These are phyloP conservation scores for Sula dactylatra DNA, from an alignment of 2,113 vertebrate species.

Conservation along the genomic window DNA sequence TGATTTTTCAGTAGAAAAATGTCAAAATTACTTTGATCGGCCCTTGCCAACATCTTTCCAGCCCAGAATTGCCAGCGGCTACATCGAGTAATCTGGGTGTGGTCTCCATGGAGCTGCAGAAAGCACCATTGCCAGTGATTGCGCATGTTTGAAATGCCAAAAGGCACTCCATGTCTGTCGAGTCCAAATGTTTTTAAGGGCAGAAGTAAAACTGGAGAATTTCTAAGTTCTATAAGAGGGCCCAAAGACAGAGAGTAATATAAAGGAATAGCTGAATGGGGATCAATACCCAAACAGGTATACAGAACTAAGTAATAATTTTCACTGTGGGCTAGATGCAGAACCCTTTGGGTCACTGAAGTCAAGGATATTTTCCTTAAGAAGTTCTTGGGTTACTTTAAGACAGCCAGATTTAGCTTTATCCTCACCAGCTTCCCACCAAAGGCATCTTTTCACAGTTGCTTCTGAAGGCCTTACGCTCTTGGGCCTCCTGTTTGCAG, in stretches of 20 bases:
- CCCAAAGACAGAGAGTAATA: not conserved
- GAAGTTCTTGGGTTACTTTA: no score
- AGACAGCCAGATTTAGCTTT: no score
- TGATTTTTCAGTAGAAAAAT: not conserved
- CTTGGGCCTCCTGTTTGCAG: no score
- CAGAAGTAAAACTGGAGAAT: not conserved
- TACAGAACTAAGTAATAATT: not conserved
- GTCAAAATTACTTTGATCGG: not conserved
- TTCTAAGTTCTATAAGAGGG: not conserved
- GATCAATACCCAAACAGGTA: not conserved
- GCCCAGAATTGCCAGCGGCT: not conserved
- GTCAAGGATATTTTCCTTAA: no score
- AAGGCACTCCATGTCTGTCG: not conserved
- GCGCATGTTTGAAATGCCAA: accelerated
- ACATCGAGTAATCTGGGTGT: accelerated
- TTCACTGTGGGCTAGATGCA: not conserved
- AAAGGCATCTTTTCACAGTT: no score
- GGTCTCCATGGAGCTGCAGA: not conserved
- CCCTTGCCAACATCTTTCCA: not conserved
- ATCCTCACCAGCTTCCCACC: no score
- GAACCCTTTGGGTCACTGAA: no score
- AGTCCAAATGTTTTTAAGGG: not conserved
- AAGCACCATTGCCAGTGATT: accelerated
- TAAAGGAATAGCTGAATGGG: not conserved
- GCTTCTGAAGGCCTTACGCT: no score